Conservation (phyloP, 2,888 invertebrate species). For the Terebella lapidaria region DNA sequence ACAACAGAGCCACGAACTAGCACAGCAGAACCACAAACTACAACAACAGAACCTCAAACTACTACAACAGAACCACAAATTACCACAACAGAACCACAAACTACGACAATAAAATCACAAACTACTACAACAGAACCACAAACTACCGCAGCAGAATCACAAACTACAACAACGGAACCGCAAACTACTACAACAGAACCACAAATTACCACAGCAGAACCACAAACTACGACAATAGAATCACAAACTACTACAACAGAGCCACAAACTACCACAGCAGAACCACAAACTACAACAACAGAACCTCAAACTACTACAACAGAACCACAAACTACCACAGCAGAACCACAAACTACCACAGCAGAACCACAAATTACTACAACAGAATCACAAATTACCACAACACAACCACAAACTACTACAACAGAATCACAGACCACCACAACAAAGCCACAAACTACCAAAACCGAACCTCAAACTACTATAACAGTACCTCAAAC, state of each 20-base stretch:
- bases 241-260: conserved; percentile 28
- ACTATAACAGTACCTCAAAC: not conserved
- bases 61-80: not conserved
- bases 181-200: not conserved
- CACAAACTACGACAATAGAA: conserved; percentile 48
- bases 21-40: not conserved
- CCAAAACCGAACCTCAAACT: not conserved
- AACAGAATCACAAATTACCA: not conserved
- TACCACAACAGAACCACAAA: not conserved
- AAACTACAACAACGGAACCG: not conserved
- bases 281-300: conserved; percentile 16
- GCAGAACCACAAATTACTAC: not conserved
- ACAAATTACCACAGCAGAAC: conserved; percentile 38
- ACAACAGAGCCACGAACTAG: not conserved
- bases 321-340: not conserved
- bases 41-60: not conserved
- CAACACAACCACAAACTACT: conserved; percentile 12
- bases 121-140: not conserved
- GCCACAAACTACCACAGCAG: conserved; percentile 20
- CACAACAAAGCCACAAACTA: not conserved
- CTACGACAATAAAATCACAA: not conserved
- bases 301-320: not conserved
- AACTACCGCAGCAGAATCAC: not conserved
- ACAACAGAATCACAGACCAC: not conserved
- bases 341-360: conserved; percentile 3